Base-by-base conservation (phyloP, 92 coral and sea anemone genomes). In the Chrysogorgia sp. region DNA sequence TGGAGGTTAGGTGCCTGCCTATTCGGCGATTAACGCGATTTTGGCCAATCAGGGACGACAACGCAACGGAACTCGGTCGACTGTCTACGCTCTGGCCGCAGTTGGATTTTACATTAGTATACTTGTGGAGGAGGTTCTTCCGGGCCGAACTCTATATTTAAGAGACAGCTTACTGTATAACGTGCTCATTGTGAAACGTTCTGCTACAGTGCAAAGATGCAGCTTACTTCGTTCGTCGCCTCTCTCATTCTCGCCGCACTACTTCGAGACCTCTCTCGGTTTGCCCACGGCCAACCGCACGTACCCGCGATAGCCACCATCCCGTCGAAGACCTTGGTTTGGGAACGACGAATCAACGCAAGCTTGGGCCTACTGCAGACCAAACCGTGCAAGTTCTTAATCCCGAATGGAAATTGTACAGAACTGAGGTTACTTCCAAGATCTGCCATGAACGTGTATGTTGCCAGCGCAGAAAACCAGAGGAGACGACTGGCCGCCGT, bases 321-420 rank as follows among this genome's bases (percentile, higher is more conserved):
- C n/a, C 79, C 65, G 49, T 49, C 52, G 32, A 72, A 35, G 20
- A 53, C 64, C 52, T 40, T 52, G 35, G 67, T 40, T 37, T 96
- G 99, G 99, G 88, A 84, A 33, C 77, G 60, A 50, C 92, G 99
- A 7, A 63, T 91, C 33, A 72, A 81, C 34, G 86, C 91, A 0
- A 89, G 96, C 40, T 57, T 96, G 34, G 64, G 61, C 14, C 66
- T 79, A 3, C 70, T 96, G 41, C 89, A 90, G 52, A 80, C 74
- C 1, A 87, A 78, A 48, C 88, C 91, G 15, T 91, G 97, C 77
- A 71, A 82, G 83, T 88, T 87, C 62, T 83, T 83, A 24, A 86
- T 82, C 57, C 60, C 86, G 13, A 81, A 67, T 34, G 53, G 64
- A 22, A 85, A 90, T 72, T 96, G 99, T 83, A 81, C 85, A 2